Evolutionary conservation across 2,797 vertebrate species (phyloP).

Genomic region (Coccyzus lansbergi): DNA sequence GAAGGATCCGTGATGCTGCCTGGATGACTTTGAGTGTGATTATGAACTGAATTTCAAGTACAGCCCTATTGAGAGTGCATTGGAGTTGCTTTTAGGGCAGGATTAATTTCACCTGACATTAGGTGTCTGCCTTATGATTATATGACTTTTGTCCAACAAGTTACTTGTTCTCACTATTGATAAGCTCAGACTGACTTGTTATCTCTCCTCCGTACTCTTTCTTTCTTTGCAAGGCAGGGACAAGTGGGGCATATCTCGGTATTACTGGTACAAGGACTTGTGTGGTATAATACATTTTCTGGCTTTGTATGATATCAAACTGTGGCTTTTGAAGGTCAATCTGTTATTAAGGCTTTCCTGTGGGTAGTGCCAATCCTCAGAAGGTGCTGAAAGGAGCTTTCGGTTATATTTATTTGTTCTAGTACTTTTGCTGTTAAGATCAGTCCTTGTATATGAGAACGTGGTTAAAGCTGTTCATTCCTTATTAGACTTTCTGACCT

Average conservation of each 20-base stretch:
- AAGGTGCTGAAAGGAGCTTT: background rate
- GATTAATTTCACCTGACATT: background rate
- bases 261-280: background rate
- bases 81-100: background rate
- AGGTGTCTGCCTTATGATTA: background rate
- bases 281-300: background rate
- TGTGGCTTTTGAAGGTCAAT: background rate
- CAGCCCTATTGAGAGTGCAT: background rate
- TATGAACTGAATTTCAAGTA: background rate
- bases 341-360: background rate
- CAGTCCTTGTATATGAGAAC: background rate
- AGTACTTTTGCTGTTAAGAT: background rate
- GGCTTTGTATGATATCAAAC: background rate
- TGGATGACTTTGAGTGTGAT: background rate
- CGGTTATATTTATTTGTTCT: background rate
- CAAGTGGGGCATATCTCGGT: background rate
- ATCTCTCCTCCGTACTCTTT: background rate
- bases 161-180: background rate
- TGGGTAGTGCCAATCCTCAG: background rate
- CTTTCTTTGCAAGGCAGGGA: background rate
- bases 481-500: background rate
- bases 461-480: background rate
- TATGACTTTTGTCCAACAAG: background rate
- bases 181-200: background rate
- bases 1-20: background rate